Evolutionary conservation across 2,113 vertebrate species (phyloP), one percentile per base, ranked within the genome.

Genomic region (Phrynosoma platyrhinos): DNA sequence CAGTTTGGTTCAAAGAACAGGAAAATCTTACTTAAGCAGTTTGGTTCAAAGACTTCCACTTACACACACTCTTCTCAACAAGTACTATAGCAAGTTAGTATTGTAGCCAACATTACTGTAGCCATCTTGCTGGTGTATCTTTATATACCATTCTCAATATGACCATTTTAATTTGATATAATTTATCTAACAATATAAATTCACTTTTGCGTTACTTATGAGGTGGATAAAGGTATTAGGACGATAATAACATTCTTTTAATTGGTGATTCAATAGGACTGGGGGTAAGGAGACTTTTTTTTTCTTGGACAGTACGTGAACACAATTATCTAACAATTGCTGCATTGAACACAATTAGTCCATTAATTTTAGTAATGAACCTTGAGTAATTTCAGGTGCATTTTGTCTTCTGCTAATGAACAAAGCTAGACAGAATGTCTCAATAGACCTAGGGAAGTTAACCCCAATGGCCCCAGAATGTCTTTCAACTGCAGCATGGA

Each of bases 201-300:
- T 82, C 30, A 64, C 42, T n/a, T 84, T 9, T 0, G 36, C 58
- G 21, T 85, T 89, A 42, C 12, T 77, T 8, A 14, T 79, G 12
- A 80, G 87, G 85, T 52, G 8, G 1, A n/a, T 69, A 27, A 88
- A 47, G 27, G 71, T 8, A 68, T 83, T 90, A 79, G 58, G 87
- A 23, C 81, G 66, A 66, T 14, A 74, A 82, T 90, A 81, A 90
- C 87, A n/a, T 2, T 83, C 64, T 91, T 10, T 75, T 0, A 53
- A 71, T 71, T 64, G 47, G 0, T 55, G 25, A 89, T 91, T 83
- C 83, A 93, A 87, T 78, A 69, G 69, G 30, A 52, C 79, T 58
- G 30, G 32, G 58, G 3, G 58, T 23, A 72, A 0, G n/a, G 14
- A 47, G 18, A 79, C 53, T 42, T 74, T 5, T n/a, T 42, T 62